Evolutionary conservation across 2,797 vertebrate genomes (phyloP).

Genomic region (Oryzias dopingdopingensis): DNA sequence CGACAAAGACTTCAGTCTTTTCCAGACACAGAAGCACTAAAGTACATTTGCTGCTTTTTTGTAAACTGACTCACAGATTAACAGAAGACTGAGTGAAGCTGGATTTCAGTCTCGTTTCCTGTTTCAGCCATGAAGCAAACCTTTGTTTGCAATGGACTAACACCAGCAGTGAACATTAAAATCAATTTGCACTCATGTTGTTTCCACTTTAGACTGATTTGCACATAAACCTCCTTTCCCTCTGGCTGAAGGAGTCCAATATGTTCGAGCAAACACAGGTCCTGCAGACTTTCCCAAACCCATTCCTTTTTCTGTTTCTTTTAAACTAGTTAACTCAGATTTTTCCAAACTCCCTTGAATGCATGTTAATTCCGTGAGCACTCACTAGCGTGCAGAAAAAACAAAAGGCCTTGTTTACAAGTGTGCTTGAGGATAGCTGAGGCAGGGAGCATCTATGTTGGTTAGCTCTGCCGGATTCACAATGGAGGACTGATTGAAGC

Average conservation of each 20-base stretch:
- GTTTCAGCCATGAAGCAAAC: not conserved
- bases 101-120: no score
- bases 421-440: constrained; percentile 40
- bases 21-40: no score
- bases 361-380: constrained; percentile 60
- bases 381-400: constrained; percentile 49
- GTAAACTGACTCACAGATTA: no score
- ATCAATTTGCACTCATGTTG: no score
- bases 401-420: constrained; percentile 71
- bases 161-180: no score
- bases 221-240: no score
- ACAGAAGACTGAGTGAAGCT: constrained; percentile 5
- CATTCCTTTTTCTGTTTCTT: constrained; percentile 48
- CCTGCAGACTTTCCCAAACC: constrained; percentile 33
- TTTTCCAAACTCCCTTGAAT: constrained; percentile 60
- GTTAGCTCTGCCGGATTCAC: constrained; percentile 49
- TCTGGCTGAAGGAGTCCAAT: no score
- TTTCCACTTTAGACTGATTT: no score
- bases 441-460: constrained; percentile 20
- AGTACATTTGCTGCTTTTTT: no score
- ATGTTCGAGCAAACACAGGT: constrained; percentile 11
- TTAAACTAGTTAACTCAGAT: constrained; percentile 29
- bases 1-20: no score
- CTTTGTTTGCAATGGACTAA: not conserved
- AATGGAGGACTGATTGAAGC: constrained; percentile 74